Evolutionary conservation across 2,113 vertebrate species (phyloP).

Genomic region (Macaca nemestrina): DNA sequence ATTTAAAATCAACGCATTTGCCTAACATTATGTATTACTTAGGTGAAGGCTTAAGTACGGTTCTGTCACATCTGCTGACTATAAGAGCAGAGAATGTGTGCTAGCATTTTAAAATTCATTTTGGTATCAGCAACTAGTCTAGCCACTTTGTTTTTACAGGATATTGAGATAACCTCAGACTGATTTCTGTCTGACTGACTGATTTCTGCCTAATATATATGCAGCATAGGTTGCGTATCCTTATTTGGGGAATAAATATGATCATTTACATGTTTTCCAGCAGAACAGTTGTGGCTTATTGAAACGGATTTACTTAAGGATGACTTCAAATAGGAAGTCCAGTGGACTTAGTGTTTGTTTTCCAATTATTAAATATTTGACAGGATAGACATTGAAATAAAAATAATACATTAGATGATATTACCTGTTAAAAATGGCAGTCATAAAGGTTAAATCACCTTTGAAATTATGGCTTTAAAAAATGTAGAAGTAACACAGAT

Average conservation of each 20-base stretch:
- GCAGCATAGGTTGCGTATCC: not conserved
- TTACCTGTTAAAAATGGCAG: not conserved
- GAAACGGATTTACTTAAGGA: not conserved
- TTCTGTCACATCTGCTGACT: not conserved
- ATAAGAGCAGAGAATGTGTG: not conserved
- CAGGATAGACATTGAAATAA: not conserved
- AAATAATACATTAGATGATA: slow-evolving; percentile 1
- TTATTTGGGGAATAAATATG: not conserved
- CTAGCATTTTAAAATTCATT: not conserved
- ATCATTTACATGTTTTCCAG: not conserved
- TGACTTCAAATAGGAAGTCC: slow-evolving; percentile 33
- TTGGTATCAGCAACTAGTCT: not conserved
- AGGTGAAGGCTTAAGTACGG: not conserved
- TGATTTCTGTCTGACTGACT: not conserved
- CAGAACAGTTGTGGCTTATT: not conserved
- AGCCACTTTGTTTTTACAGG: not conserved
- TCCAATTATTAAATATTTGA: slow-evolving; percentile 18
- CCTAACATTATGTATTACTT: not conserved
- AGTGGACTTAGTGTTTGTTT: not conserved
- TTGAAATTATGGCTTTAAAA: slow-evolving; percentile 43
- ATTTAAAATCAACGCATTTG: not conserved
- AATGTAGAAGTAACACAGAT: not conserved
- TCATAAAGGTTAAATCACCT: slow-evolving; percentile 15
- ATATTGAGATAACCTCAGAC: not conserved
- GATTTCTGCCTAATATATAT: not conserved